Conservation (phyloP, 2,113 vertebrate species). For the Thomomys bottae region DNA sequence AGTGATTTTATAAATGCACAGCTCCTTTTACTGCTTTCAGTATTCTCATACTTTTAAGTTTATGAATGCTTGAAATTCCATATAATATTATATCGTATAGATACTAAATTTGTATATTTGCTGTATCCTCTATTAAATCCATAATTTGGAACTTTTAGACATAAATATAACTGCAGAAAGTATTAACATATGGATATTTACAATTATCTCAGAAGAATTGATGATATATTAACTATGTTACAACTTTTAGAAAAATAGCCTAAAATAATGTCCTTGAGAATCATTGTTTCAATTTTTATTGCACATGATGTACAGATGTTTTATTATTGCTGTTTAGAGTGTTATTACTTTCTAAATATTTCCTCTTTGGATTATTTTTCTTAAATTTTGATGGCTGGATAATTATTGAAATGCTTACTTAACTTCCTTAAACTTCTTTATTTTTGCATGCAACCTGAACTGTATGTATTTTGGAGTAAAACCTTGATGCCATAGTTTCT, state of each 20-base stretch:
- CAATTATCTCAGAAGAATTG: neutral
- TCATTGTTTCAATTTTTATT: neutral
- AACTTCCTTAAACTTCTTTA: neutral
- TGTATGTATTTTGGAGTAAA: neutral
- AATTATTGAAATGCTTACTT: neutral
- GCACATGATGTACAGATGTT: neutral
- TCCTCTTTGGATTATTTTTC: neutral
- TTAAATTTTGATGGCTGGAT: neutral
- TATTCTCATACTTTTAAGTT: neutral
- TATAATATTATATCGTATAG: neutral
- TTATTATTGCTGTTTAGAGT: neutral
- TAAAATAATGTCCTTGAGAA: neutral
- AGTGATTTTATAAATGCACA: neutral
- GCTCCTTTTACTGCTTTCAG: neutral
- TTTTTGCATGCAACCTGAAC: neutral
- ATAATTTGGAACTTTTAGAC: neutral
- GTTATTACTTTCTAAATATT: constrained; percentile 26
- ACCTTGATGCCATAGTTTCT: neutral
- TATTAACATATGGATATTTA: neutral
- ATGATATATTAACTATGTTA: neutral
- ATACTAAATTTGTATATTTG: neutral
- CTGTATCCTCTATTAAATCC: neutral
- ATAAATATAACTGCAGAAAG: neutral
- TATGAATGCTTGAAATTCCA: neutral
- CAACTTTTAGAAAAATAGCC: neutral